phyloP scores from a whole-genome alignment of 1,140 invertebrate species.

The Hypsibius dujardini region DNA sequence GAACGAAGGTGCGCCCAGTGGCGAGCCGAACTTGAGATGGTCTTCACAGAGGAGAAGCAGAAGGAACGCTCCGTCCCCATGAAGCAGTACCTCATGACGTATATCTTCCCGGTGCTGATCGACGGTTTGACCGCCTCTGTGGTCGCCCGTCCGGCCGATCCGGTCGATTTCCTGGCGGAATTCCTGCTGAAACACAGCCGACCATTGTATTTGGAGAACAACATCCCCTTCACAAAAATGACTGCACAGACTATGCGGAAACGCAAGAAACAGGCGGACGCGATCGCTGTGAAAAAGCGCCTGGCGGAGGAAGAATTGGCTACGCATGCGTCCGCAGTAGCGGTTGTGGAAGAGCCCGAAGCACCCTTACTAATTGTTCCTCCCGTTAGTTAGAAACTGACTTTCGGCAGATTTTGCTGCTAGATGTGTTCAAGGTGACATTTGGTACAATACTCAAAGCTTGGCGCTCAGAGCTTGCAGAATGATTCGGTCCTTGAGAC shows the following conservation, averaged over 20 bases:
- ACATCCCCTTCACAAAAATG: neutral
- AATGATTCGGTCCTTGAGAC: no score
- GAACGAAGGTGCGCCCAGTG: neutral
- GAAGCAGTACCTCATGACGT: conserved; percentile 5
- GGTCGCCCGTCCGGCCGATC: neutral
- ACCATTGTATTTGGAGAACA: conserved; percentile 4
- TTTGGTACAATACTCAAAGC: no score
- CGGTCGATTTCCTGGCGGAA: neutral
- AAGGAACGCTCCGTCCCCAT: neutral
- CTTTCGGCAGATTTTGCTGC: no score
- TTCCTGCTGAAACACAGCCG: neutral
- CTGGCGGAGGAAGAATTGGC: no score
- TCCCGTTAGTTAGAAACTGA: no score
- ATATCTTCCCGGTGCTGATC: neutral
- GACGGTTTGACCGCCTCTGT: neutral
- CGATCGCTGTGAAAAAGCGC: no score
- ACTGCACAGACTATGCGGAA: neutral
- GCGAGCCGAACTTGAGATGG: neutral
- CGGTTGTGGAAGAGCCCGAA: no score
- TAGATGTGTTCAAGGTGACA: no score
- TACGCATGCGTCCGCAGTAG: no score
- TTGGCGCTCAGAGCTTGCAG: no score
- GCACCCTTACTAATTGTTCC: no score
- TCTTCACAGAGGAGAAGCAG: neutral
- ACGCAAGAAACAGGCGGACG: no score